Conservation (phyloP, 2,888 invertebrate species). For the Scotopteryx bipunctaria region DNA sequence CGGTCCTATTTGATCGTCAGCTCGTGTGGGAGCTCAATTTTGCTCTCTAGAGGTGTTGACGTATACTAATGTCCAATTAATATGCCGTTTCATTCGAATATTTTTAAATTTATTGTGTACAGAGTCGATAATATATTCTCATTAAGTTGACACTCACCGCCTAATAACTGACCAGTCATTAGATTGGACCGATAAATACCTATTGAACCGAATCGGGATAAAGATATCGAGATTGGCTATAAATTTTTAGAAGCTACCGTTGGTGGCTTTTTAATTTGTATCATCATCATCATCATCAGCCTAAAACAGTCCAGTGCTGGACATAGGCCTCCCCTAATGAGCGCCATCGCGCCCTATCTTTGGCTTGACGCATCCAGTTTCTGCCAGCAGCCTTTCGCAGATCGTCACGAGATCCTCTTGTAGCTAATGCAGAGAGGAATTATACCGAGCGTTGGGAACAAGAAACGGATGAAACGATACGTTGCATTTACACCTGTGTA, state of each 20-base stretch:
- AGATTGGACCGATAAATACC: slow-evolving; percentile 72
- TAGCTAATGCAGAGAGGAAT: not conserved
- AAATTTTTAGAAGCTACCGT: slow-evolving; percentile 28
- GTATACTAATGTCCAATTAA: slow-evolving; percentile 79
- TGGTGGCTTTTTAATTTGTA: slow-evolving; percentile 6
- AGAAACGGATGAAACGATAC: no score
- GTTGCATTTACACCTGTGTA: no score
- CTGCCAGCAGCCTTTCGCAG: no score
- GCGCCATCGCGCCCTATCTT: no score
- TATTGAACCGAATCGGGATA: slow-evolving; percentile 48
- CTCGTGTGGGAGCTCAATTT: not conserved
- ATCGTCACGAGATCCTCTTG: no score
- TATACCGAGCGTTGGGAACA: no score
- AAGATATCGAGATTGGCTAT: slow-evolving; percentile 44
- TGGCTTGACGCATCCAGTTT: no score
- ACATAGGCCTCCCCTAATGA: no score
- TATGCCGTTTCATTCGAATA: slow-evolving; percentile 74
- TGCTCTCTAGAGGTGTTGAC: slow-evolving; percentile 60
- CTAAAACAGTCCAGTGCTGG: no score
- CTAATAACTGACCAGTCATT: slow-evolving; percentile 73
- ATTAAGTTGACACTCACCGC: slow-evolving; percentile 77
- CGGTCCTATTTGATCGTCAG: not conserved
- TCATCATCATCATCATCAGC: no score
- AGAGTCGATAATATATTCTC: slow-evolving; percentile 75
- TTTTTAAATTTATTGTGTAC: slow-evolving; percentile 74